These are phyloP conservation scores for Artibeus jamaicensis DNA, from an alignment of 2,797 vertebrate species.

Conservation along the genomic window DNA sequence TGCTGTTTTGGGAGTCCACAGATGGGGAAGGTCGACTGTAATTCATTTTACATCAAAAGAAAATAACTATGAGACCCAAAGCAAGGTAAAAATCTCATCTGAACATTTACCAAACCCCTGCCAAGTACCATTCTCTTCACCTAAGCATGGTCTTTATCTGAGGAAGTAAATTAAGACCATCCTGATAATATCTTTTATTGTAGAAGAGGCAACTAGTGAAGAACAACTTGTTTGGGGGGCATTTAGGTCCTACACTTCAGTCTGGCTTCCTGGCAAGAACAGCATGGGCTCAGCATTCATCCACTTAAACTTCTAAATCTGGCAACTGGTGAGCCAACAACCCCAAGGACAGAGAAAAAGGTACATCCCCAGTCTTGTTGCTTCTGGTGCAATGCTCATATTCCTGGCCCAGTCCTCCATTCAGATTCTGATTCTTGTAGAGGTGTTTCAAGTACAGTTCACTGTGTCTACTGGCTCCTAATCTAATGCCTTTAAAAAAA, in stretches of 20 bases:
- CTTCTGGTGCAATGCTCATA: neutral
- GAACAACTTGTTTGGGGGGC: neutral
- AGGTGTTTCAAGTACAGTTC: neutral
- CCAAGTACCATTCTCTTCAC: neutral
- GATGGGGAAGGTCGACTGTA: neutral
- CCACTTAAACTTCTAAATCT: neutral
- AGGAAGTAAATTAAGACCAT: neutral
- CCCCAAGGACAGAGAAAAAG: neutral
- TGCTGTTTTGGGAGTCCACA: neutral
- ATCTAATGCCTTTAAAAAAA: neutral
- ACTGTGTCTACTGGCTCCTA: neutral
- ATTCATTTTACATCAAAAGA: constrained; percentile 20
- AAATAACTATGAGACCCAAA: neutral
- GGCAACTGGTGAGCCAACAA: neutral
- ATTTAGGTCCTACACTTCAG: constrained; percentile 1
- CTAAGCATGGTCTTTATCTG: neutral
- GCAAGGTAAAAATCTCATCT: neutral
- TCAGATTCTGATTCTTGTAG: neutral
- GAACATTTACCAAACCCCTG: neutral
- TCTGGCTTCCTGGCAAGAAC: neutral
- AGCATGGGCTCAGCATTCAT: neutral
- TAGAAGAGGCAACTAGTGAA: neutral
- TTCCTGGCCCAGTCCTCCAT: neutral
- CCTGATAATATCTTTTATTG: neutral
- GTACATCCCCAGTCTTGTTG: neutral